A percentile compares a stretch with the other conserved stretches of the same genome.
phyloP scores from a whole-genome alignment of 2,888 invertebrate species.

The Pollenia labialis region DNA sequence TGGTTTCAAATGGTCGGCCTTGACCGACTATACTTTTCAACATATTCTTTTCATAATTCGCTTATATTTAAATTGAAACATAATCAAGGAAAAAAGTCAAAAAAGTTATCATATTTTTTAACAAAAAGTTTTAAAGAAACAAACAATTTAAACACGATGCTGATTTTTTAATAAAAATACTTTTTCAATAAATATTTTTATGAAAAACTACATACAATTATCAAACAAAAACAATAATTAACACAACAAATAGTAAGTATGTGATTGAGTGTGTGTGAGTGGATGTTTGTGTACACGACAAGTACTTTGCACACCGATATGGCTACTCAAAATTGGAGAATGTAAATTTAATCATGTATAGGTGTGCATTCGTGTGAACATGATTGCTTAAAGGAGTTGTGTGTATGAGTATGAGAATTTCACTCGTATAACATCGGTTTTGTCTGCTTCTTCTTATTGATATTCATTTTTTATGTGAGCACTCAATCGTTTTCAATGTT shows the following conservation, averaged over 20 bases:
- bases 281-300: background rate
- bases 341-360: background rate
- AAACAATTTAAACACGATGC: slow-evolving; percentile 24
- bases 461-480: slow-evolving; percentile 18
- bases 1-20: too few relatives aligned
- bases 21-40: too few relatives aligned
- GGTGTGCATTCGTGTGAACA: background rate
- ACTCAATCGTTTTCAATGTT: slow-evolving; percentile 25
- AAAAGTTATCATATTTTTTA: slow-evolving; percentile 63
- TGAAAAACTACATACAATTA: slow-evolving; percentile 42
- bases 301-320: background rate
- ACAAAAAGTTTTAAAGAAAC: slow-evolving; percentile 4
- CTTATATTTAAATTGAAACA: slow-evolving; percentile 42
- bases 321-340: slow-evolving; percentile 12
- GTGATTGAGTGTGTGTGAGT: background rate
- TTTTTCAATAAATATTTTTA: background rate
- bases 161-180: slow-evolving; percentile 34
- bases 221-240: slow-evolving; percentile 29
- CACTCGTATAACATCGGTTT: slow-evolving; percentile 52
- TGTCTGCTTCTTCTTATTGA: background rate
- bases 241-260: background rate
- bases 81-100: slow-evolving; percentile 58
- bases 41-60: slow-evolving; percentile 16
- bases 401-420: slow-evolving; percentile 35
- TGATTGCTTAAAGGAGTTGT: slow-evolving; percentile 62